phyloP scores from a whole-genome alignment of 2,888 invertebrate species.

The Diabrotica balteata region DNA sequence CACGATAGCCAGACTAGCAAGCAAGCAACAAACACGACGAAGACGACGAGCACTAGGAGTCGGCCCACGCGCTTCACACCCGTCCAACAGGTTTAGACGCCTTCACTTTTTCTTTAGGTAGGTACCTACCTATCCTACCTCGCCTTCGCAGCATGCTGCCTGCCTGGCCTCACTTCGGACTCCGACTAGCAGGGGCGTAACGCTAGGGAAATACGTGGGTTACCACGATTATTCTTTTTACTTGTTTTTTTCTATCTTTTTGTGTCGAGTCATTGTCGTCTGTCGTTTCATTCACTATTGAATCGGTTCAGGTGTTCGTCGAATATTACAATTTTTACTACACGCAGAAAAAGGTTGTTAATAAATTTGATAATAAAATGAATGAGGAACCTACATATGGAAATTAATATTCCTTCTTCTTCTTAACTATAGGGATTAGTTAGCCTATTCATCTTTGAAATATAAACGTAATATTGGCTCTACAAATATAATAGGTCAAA shows the following conservation, averaged over 20 bases:
- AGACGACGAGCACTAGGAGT: constrained; percentile 53
- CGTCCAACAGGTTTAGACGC: constrained; percentile 63
- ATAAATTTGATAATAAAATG: background rate
- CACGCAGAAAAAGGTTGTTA: background rate
- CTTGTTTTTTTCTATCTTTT: constrained; percentile 9
- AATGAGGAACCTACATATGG: too few relatives aligned
- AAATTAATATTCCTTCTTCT: too few relatives aligned
- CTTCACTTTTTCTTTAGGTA: constrained; percentile 58
- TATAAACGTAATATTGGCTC: too few relatives aligned
- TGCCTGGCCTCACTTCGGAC: constrained; percentile 38
- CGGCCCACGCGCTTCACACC: constrained; percentile 61
- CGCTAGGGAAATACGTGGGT: constrained; percentile 27
- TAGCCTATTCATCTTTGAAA: too few relatives aligned
- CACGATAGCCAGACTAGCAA: constrained; percentile 36
- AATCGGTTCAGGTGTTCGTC: constrained; percentile 7
- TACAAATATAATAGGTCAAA: too few relatives aligned
- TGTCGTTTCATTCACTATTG: constrained; percentile 7
- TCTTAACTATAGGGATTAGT: too few relatives aligned
- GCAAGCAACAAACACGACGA: constrained; percentile 27
- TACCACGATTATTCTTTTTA: constrained; percentile 21
- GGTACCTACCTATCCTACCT: constrained; percentile 35
- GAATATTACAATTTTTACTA: background rate
- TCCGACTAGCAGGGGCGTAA: constrained; percentile 33
- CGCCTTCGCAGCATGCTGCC: constrained; percentile 35
- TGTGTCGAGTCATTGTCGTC: constrained; percentile 23